phyloP scores from a whole-genome alignment of 2,888 invertebrate species.

The Drosophila mimica region DNA sequence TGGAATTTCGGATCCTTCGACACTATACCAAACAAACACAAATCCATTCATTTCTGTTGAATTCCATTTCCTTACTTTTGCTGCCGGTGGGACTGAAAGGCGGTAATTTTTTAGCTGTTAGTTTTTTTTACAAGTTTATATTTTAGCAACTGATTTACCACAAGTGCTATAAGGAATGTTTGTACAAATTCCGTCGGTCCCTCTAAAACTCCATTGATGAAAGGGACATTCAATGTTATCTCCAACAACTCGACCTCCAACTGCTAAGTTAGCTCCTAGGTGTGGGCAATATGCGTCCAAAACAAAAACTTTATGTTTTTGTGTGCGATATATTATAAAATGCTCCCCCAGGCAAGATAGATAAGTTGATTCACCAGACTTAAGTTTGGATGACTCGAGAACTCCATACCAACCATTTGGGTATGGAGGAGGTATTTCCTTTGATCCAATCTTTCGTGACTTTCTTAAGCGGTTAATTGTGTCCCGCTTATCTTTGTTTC shows the following conservation, averaged over 20 bases:
- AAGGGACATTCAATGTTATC: constrained; percentile 95
- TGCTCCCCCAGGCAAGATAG: constrained; percentile 90
- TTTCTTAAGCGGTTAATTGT: constrained; percentile 86
- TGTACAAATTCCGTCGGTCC: constrained; percentile 90
- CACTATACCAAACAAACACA: constrained; percentile 94
- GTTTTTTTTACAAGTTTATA: not conserved
- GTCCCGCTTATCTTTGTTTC: constrained; percentile 53
- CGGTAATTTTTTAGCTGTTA: not conserved
- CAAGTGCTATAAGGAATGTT: constrained; percentile 90
- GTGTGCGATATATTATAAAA: constrained; percentile 89
- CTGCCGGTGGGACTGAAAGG: constrained; percentile 88
- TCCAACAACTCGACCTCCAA: constrained; percentile 91
- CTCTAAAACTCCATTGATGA: constrained; percentile 94
- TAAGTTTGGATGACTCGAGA: constrained; percentile 88
- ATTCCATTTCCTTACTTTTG: constrained; percentile 89
- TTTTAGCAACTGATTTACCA: constrained; percentile 70
- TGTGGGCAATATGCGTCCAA: constrained; percentile 96
- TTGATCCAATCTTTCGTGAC: constrained; percentile 87
- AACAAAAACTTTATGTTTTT: constrained; percentile 88
- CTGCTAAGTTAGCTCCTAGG: constrained; percentile 93
- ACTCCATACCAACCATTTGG: constrained; percentile 96
- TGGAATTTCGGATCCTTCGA: constrained; percentile 88
- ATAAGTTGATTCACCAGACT: constrained; percentile 86
- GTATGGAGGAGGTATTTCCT: constrained; percentile 90
- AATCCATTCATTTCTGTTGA: constrained; percentile 89